Conservation (phyloP, 1,140 invertebrate genomes). For the Myzus persicae region DNA sequence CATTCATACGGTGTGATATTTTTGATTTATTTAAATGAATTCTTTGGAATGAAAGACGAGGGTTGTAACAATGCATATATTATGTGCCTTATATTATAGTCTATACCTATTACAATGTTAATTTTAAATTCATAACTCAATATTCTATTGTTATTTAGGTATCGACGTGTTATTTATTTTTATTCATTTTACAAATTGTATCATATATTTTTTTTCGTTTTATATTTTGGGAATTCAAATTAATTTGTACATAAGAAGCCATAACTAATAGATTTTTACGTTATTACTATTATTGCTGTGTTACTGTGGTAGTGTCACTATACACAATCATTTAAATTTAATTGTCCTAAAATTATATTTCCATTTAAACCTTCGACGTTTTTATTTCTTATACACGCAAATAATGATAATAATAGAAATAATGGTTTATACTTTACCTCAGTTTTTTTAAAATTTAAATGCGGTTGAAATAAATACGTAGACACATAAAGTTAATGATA, state of each 20-base stretch:
- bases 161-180: not conserved
- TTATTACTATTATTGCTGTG: not conserved
- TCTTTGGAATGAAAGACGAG: not conserved
- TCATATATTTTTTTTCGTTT: too few relatives aligned
- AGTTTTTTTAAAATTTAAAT: not conserved
- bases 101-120: not conserved
- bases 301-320: not conserved
- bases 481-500: too few relatives aligned
- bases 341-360: not conserved
- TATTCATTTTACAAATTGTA: not conserved
- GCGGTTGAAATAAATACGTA: not conserved
- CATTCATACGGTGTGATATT: not conserved
- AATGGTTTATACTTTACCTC: not conserved
- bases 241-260: not conserved
- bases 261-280: not conserved
- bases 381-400: not conserved
- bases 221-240: not conserved
- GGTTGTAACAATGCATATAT: not conserved
- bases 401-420: not conserved
- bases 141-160: not conserved
- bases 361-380: not conserved
- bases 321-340: not conserved
- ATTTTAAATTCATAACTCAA: too few relatives aligned
- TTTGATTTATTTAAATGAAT: constrained; percentile 1
- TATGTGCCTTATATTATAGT: not conserved